Conservation (phyloP, 2,888 invertebrate genomes). For the Scaptomyza polygonia region DNA sequence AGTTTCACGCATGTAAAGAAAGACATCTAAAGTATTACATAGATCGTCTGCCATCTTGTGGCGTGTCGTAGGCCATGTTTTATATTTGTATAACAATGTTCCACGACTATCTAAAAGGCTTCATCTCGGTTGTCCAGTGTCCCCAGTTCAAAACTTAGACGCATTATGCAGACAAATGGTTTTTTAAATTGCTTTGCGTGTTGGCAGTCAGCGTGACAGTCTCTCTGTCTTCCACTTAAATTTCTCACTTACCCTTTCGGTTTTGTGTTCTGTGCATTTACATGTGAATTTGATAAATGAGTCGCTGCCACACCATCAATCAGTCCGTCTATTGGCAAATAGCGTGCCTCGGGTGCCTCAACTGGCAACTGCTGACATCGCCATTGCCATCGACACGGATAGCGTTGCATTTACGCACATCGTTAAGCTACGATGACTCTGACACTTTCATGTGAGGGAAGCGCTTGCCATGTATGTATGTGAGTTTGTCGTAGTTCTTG, state of each 20-base stretch:
- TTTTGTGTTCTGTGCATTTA: conserved; percentile 49
- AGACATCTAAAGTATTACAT: not conserved
- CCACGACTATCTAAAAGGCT: conserved; percentile 38
- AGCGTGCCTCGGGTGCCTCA: conserved; percentile 13
- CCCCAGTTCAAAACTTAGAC: conserved; percentile 8
- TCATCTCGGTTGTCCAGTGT: conserved; percentile 24
- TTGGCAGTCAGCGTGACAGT: conserved; percentile 22
- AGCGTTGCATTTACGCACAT: conserved; percentile 57
- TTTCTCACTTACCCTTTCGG: conserved; percentile 9
- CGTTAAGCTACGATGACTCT: conserved; percentile 37
- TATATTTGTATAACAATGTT: conserved; percentile 40
- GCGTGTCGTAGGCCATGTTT: conserved; percentile 52
- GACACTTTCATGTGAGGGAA: conserved; percentile 11
- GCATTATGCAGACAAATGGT: conserved; percentile 67
- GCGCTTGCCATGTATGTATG: conserved; percentile 4
- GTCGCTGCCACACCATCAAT: conserved; percentile 64
- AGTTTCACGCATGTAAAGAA: conserved; percentile 65
- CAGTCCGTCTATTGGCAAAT: conserved; percentile 61
- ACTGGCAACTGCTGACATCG: conserved; percentile 22
- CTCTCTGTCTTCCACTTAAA: conserved; percentile 14
- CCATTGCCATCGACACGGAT: conserved; percentile 32
- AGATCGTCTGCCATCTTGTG: conserved; percentile 45
- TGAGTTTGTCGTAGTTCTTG: not conserved
- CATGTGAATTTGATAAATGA: conserved; percentile 76
- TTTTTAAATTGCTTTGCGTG: conserved; percentile 77